Base-by-base conservation (phyloP, 2,113 vertebrate genomes). In the Macrotis lagotis region DNA sequence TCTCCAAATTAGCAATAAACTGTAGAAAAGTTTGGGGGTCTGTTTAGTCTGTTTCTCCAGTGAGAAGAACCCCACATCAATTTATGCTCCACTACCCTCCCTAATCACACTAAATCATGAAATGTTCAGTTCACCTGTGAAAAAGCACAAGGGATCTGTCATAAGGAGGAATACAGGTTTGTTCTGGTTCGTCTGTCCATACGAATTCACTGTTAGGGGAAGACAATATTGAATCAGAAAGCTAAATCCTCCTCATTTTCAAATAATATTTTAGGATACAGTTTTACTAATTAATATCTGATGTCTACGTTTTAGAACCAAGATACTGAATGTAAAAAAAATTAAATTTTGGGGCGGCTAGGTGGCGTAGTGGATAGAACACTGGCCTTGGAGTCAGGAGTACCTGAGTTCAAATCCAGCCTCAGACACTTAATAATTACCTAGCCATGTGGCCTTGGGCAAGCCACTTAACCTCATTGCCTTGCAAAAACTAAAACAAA, bases 231-330 rank as follows among this genome's bases (percentile, higher is more conserved):
- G 90, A 91, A 51, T 48, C 93, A 44, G 50, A 44, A 93, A 44
- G n/a, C 88, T 96, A 97, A 89, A 94, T 91, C 48, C 48, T 97
- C 94, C 95, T 89, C 51, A 91, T 91, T 90, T 92, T 94, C 89
- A 95, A 95, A 95, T 74, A 49, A 88, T 25, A 91, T 8, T 37
- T 95, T 92, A 52, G 50, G 48, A 91, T 48, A 0, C 0, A 89
- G 90, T 94, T 93, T 95, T 25, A 90, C 89, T 94, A 91, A 96
- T 96, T 94, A 94, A 52, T 92, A 53, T 83, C 59, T 96, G 50
- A 89, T 50, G 51, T 90, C 44, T 98, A 94, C 97, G 83, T 94
- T 97, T 97, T 1, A 16, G 44, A 8, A 90, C 94, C 94, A 51
- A 66, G 92, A 93, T 89, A 93, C 49, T 3, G 16, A 93, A 91